Percentiles rank a stretch among this genome's conserved stretches.
These are phyloP conservation scores for Tinea trinotella DNA, from an alignment of 2,888 invertebrate species.

Conservation along the genomic window DNA sequence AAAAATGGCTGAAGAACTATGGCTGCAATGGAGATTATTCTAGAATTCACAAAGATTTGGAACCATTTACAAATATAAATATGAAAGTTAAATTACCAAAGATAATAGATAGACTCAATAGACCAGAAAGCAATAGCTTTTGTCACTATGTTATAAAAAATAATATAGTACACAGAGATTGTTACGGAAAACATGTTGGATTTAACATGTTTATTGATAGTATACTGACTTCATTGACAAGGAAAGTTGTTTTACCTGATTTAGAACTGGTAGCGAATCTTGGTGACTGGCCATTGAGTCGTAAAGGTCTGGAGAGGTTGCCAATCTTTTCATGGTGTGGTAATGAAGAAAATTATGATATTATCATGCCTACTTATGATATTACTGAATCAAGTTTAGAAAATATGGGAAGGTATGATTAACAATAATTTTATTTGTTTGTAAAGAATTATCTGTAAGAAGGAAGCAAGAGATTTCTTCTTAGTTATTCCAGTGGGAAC, in stretches of 20 bases:
- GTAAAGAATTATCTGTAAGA: too few relatives aligned
- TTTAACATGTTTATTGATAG: slow-evolving; percentile 97
- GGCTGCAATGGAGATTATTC: slow-evolving; percentile 75
- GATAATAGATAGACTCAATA: slow-evolving; percentile 80
- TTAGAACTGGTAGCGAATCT: slow-evolving; percentile 92
- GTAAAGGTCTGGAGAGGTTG: slow-evolving; percentile 65
- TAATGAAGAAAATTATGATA: slow-evolving; percentile 86
- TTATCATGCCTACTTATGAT: slow-evolving; percentile 96
- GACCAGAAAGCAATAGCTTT: slow-evolving; percentile 85
- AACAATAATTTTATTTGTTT: too few relatives aligned
- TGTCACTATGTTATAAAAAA: slow-evolving; percentile 91
- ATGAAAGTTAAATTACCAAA: slow-evolving; percentile 77
- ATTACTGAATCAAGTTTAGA: slow-evolving; percentile 92
- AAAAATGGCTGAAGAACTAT: slow-evolving; percentile 77
- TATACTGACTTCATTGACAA: slow-evolving; percentile 83
- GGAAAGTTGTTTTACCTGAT: slow-evolving; percentile 88
- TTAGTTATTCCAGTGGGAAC: too few relatives aligned
- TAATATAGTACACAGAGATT: slow-evolving; percentile 88
- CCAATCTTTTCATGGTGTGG: slow-evolving; percentile 99
- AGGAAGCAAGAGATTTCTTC: too few relatives aligned
- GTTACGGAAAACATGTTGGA: slow-evolving; percentile 95
- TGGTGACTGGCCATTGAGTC: slow-evolving; percentile 94
- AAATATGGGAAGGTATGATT: slow-evolving; percentile 88
- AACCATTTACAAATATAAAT: slow-evolving; percentile 77
- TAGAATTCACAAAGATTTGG: slow-evolving; percentile 82